Base-by-base conservation (phyloP, 2,888 invertebrate species). In the Suillia variegata region DNA sequence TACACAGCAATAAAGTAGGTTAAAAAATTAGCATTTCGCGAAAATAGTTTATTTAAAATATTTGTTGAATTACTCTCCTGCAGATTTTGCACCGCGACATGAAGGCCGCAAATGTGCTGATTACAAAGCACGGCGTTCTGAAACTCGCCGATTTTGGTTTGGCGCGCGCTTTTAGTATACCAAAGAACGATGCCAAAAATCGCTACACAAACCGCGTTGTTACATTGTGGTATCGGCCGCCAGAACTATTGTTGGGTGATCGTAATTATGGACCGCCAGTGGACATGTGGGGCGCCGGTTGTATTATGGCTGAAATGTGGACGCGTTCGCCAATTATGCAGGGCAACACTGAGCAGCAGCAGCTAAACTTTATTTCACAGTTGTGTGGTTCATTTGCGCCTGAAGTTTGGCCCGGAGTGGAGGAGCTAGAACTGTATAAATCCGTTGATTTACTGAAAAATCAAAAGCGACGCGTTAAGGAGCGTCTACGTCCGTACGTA, bases 271-370 rank as follows among this genome's bases (percentile, higher is more conserved):
- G 96, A 0, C 95, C 98, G 1, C 93, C 97, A 0, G 96, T 99
- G 13, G 99, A 99, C 84, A 87, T 98, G 84, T 94, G 94, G 94
- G 94, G 94, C 1, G 98, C 96, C 0, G 99, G 99, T 0, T 99
- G 99, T 78, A 99, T 99, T 64, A 98, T 99, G 98, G 98, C 98
- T 0, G 99, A 99, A 84, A 95, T 99, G 95, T 99, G 98, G 98
- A 98, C 97, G 0, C 84, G 92, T 17, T 91, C 91, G 3, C 98
- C 95, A 0, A 94, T 95, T 62, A 94, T 95, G 94, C 94, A 94
- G 82, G 99, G 99, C 17, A 94, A 92, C 53, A 96, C 97, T 0
- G 99, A 99, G 73, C 97, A 97, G 74, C 94, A 96, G 77, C 99
- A 99, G 77, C 82, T 99, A 10, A 93, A 92, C 24, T 85, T 98